phyloP scores from a whole-genome alignment of 2,797 vertebrate genomes.

The Dicrostonyx torquatus region DNA sequence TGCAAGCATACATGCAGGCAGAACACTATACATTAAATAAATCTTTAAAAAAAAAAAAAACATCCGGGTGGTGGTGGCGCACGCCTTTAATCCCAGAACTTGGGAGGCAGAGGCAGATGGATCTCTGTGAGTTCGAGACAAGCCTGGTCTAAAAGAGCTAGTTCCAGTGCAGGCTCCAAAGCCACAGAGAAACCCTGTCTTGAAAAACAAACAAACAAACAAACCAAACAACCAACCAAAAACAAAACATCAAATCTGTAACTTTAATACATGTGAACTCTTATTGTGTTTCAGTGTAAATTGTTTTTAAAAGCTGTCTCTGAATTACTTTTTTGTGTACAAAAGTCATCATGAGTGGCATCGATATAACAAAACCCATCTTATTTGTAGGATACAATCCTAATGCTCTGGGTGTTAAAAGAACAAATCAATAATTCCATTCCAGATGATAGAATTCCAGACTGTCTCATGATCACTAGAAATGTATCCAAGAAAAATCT shows the following conservation, averaged over 20 bases:
- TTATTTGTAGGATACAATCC: background rate
- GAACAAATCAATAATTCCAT: background rate
- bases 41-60: too few relatives aligned
- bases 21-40: too few relatives aligned
- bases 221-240: too few relatives aligned
- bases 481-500: conserved; percentile 31
- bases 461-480: background rate
- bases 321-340: background rate
- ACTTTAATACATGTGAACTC: conserved; percentile 6
- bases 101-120: too few relatives aligned
- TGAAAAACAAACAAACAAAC: too few relatives aligned
- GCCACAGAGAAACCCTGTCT: too few relatives aligned
- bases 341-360: conserved; percentile 23
- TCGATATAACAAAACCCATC: background rate
- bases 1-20: too few relatives aligned
- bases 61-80: too few relatives aligned
- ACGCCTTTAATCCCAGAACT: too few relatives aligned
- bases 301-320: conserved; percentile 9
- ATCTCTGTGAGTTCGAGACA: too few relatives aligned
- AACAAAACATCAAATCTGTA: background rate
- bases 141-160: too few relatives aligned
- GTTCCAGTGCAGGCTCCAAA: too few relatives aligned
- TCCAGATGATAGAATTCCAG: background rate
- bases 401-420: background rate
- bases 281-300: background rate